A percentile compares a stretch with the other conserved stretches of the same genome.
phyloP scores from a whole-genome alignment of 2,888 invertebrate genomes.

The Busseola fusca region DNA sequence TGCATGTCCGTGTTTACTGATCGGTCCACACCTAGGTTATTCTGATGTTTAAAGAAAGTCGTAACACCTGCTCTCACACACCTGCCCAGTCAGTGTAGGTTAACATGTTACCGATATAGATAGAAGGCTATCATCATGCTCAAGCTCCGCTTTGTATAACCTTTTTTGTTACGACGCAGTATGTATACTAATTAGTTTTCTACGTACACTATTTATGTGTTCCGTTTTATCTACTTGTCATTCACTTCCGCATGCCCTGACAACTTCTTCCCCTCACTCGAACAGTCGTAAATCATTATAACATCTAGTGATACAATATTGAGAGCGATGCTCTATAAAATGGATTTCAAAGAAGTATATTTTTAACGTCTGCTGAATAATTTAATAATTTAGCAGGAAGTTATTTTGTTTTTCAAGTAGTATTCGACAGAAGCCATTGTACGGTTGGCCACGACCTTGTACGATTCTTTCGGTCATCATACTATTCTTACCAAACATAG shows the following conservation, averaged over 20 bases:
- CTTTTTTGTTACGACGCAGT: conserved; percentile 66
- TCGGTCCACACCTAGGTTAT: conserved; percentile 62
- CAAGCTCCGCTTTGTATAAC: conserved; percentile 70
- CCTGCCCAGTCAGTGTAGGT: conserved; percentile 73
- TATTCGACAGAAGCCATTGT: conserved; percentile 79
- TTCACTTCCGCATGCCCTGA: conserved; percentile 55
- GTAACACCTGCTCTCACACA: conserved; percentile 64
- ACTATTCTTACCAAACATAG: conserved; percentile 72
- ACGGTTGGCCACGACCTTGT: conserved; percentile 83
- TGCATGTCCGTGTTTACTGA: conserved; percentile 70
- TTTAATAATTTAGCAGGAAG: conserved; percentile 60
- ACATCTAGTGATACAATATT: conserved; percentile 11
- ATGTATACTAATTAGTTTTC: conserved; percentile 66
- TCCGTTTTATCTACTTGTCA: conserved; percentile 64
- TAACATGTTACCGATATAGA: conserved; percentile 76
- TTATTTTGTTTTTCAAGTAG: conserved; percentile 59
- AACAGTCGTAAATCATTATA: conserved; percentile 17
- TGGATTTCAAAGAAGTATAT: conserved; percentile 3
- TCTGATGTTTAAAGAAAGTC: conserved; percentile 71
- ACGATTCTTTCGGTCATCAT: conserved; percentile 76
- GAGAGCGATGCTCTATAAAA: conserved; percentile 4
- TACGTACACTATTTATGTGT: conserved; percentile 63
- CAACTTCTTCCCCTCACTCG: conserved; percentile 30
- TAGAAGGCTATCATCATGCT: conserved; percentile 74
- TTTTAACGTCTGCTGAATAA: conserved; percentile 34